Evolutionary conservation across 2,113 vertebrate species (phyloP).

Genomic region (Chloroceryle aenea): DNA sequence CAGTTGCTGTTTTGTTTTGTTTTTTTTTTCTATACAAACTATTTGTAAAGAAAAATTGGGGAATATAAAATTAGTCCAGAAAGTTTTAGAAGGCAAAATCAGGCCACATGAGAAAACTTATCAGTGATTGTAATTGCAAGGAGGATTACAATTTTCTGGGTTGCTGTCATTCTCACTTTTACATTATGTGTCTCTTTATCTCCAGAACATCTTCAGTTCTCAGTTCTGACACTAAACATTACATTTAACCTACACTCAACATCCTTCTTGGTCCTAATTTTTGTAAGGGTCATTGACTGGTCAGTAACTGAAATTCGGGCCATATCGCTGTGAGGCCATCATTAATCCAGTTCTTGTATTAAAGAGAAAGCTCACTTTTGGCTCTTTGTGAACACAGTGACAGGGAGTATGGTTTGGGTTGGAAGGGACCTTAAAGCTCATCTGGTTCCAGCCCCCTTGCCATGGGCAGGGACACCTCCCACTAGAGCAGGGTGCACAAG

Average conservation of each 20-base stretch:
- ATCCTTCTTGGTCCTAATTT: background rate
- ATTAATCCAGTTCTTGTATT: background rate
- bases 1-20: too few relatives aligned
- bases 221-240: background rate
- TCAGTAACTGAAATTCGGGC: background rate
- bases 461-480: too few relatives aligned
- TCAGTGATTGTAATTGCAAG: background rate
- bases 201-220: background rate
- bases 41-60: background rate
- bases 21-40: background rate
- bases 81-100: background rate
- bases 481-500: too few relatives aligned
- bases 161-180: background rate
- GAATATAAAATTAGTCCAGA: background rate
- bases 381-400: rapidly evolving
- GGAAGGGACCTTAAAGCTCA: too few relatives aligned
- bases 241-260: background rate
- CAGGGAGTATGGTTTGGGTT: background rate
- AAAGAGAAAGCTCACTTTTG: background rate
- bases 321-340: background rate
- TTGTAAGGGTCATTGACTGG: background rate
- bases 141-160: background rate
- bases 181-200: background rate
- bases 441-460: too few relatives aligned
- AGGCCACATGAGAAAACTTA: background rate